phyloP scores from a whole-genome alignment of 2,888 invertebrate species.

The Rotaria socialis region DNA sequence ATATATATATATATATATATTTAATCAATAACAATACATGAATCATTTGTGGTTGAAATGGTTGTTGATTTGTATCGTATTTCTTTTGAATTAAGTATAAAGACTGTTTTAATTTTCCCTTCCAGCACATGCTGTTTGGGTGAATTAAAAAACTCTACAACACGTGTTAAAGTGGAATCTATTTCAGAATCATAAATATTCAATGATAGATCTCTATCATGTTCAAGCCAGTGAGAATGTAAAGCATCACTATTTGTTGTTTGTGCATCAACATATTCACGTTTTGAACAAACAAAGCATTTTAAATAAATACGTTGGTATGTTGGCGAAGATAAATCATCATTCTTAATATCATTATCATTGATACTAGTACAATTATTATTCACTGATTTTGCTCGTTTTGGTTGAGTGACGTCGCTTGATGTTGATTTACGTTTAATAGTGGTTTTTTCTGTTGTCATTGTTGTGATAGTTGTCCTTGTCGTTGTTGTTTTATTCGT shows the following conservation, averaged over 20 bases:
- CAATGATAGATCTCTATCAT: neutral
- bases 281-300: neutral
- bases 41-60: neutral
- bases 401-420: neutral
- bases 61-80: neutral
- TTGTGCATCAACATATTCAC: neutral
- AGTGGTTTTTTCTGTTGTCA: neutral
- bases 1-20: neutral
- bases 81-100: conserved; percentile 10
- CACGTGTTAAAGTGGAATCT: neutral
- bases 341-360: neutral
- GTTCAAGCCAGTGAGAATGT: conserved; percentile 14
- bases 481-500: neutral
- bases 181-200: conserved; percentile 32
- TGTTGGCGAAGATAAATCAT: neutral
- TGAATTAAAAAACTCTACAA: conserved; percentile 1
- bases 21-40: conserved; percentile 13
- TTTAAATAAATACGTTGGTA: conserved; percentile 23
- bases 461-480: neutral
- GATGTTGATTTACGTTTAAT: neutral
- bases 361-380: neutral
- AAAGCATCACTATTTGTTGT: neutral
- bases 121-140: neutral
- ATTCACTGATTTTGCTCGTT: neutral
- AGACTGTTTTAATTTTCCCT: conserved; percentile 8